These are phyloP conservation scores for Heliconius ethilla DNA, from an alignment of 2,888 invertebrate genomes.

Conservation along the genomic window DNA sequence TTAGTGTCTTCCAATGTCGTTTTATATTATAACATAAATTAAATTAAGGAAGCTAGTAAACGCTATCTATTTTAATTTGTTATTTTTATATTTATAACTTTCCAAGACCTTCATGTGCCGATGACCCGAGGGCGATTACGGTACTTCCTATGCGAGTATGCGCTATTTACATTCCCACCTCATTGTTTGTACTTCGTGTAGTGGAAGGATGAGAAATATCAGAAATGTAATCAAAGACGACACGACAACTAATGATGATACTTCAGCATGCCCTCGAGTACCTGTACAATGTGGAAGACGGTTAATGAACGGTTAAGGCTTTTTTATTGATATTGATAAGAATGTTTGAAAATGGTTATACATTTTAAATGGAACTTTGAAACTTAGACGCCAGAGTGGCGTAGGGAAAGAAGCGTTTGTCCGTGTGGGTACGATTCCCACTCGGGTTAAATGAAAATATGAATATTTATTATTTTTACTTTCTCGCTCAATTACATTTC, in stretches of 20 bases:
- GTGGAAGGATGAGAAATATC: slow-evolving; percentile 52
- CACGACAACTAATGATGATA: slow-evolving; percentile 44
- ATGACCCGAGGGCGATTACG: slow-evolving; percentile 72
- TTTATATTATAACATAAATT: slow-evolving; percentile 3
- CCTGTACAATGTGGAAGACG: not conserved
- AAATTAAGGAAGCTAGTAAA: not conserved
- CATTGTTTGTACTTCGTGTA: slow-evolving; percentile 51
- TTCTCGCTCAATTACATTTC: too few species aligned
- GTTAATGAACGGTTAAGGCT: not conserved
- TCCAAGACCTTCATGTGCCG: slow-evolving; percentile 72
- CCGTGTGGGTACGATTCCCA: too few species aligned
- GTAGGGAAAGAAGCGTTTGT: too few species aligned
- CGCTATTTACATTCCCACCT: slow-evolving; percentile 60
- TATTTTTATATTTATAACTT: slow-evolving; percentile 62
- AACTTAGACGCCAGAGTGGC: too few species aligned
- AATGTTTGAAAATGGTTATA: not conserved
- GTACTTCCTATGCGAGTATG: slow-evolving; percentile 63
- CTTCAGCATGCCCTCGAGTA: slow-evolving; percentile 6
- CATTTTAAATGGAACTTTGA: too few species aligned
- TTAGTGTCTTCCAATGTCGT: not conserved
- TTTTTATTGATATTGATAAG: not conserved
- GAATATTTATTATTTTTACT: too few species aligned
- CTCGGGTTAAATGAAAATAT: too few species aligned
- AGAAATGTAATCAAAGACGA: slow-evolving; percentile 48
- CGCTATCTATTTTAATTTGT: slow-evolving; percentile 10